A percentile compares a stretch with the other conserved stretches of the same genome.
Conservation (phyloP, 1,140 invertebrate species). For the Nymphalis io region DNA sequence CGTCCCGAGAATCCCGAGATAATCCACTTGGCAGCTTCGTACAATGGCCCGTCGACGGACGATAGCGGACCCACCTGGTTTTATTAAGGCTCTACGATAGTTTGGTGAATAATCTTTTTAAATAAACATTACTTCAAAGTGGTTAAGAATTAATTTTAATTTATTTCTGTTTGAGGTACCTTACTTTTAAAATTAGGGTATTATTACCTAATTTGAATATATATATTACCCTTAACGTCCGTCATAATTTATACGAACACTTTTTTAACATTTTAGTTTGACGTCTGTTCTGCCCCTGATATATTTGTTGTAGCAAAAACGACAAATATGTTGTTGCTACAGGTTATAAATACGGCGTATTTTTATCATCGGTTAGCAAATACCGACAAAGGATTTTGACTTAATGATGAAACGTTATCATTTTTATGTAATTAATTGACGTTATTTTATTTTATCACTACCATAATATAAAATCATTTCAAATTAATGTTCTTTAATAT, state of each 20-base stretch:
- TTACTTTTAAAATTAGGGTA: no score
- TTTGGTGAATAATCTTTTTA: background rate
- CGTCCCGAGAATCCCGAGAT: constrained; percentile 15
- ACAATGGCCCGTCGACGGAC: constrained; percentile 15
- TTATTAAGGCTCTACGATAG: constrained; percentile 3
- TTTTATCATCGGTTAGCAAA: background rate
- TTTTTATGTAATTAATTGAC: no score
- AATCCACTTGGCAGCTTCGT: constrained; percentile 30
- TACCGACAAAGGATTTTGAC: no score
- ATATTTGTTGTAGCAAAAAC: background rate
- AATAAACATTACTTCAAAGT: background rate
- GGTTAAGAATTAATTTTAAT: background rate
- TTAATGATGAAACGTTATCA: no score
- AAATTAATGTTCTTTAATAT: no score
- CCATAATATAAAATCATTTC: no score
- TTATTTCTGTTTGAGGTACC: background rate
- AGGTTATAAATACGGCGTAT: background rate
- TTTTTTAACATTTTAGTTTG: no score
- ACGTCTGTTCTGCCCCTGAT: background rate
- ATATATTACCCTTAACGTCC: no score
- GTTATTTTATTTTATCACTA: no score
- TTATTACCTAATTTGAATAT: no score
- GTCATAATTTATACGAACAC: no score
- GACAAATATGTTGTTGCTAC: background rate
- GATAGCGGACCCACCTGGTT: constrained; percentile 23